These are phyloP conservation scores for Saguinus imperator DNA, from an alignment of 2,113 vertebrate genomes.

Conservation along the genomic window DNA sequence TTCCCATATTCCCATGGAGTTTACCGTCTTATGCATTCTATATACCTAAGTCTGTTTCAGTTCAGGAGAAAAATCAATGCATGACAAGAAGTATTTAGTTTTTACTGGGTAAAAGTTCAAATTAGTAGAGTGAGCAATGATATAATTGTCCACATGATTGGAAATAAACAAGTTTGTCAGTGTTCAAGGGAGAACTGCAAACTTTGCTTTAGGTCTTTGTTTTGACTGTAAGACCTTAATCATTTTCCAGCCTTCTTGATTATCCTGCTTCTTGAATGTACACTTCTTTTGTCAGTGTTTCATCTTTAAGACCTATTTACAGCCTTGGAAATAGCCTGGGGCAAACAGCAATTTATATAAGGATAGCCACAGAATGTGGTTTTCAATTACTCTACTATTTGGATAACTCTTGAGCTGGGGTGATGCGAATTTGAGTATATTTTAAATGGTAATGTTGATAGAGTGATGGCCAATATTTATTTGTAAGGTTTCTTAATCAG, in stretches of 20 bases:
- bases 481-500: neutral
- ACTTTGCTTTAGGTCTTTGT: neutral
- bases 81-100: neutral
- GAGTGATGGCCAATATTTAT: neutral
- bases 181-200: neutral
- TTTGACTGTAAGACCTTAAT: neutral
- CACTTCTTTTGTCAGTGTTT: neutral
- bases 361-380: neutral
- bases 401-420: neutral
- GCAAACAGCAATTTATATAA: slow-evolving; percentile 22
- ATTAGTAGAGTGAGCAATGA: neutral
- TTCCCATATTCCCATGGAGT: neutral
- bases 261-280: slow-evolving; percentile 4
- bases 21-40: neutral
- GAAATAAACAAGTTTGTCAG: neutral
- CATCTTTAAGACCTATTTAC: slow-evolving; percentile 23
- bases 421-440: neutral
- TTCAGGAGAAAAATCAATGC: neutral
- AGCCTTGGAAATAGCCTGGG: slow-evolving; percentile 24
- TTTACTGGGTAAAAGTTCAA: neutral
- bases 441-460: neutral
- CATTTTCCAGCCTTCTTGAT: slow-evolving; percentile 49
- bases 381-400: slow-evolving; percentile 18
- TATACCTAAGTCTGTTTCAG: neutral
- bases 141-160: neutral